These are phyloP conservation scores for Agonum fuliginosum DNA, from an alignment of 2,888 invertebrate genomes.

Conservation along the genomic window DNA sequence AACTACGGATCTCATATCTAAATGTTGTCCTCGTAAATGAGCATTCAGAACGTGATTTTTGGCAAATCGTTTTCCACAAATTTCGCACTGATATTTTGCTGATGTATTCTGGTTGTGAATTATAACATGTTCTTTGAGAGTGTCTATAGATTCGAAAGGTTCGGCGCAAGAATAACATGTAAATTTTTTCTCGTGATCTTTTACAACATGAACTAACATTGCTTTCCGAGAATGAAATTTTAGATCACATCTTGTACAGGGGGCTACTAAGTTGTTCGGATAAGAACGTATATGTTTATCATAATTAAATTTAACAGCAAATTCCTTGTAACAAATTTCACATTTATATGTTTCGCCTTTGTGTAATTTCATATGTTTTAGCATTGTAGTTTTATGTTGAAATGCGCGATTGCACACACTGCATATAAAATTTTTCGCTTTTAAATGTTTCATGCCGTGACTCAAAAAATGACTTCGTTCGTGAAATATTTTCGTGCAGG, in stretches of 20 bases:
- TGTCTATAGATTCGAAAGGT: slow-evolving; percentile 70
- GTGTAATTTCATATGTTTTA: slow-evolving; percentile 72
- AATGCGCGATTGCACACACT: slow-evolving; percentile 65
- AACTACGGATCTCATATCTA: slow-evolving; percentile 68
- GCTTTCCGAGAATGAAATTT: slow-evolving; percentile 67
- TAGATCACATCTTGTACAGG: slow-evolving; percentile 48
- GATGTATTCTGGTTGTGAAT: slow-evolving; percentile 68
- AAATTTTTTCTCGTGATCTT: slow-evolving; percentile 65
- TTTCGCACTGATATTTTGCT: slow-evolving; percentile 65
- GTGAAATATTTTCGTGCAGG: slow-evolving; percentile 10
- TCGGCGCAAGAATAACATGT: slow-evolving; percentile 71
- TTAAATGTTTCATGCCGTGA: slow-evolving; percentile 35
- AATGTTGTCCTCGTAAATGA: slow-evolving; percentile 35
- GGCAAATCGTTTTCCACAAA: slow-evolving; percentile 66
- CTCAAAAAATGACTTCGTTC: slow-evolving; percentile 27
- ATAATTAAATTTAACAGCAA: slow-evolving; percentile 68
- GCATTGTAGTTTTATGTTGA: slow-evolving; percentile 67
- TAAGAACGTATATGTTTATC: slow-evolving; percentile 72
- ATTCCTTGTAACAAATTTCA: slow-evolving; percentile 72
- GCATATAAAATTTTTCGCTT: slow-evolving; percentile 67
- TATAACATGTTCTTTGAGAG: slow-evolving; percentile 70
- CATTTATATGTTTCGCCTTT: slow-evolving; percentile 72
- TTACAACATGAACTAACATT: slow-evolving; percentile 65
- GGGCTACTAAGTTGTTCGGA: background rate
- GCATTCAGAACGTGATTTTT: slow-evolving; percentile 65